Percentiles rank a stretch among this genome's conserved stretches.
phyloP scores from a whole-genome alignment of 92 coral and sea anemone species.

The Parazoanthus atlanticus region DNA sequence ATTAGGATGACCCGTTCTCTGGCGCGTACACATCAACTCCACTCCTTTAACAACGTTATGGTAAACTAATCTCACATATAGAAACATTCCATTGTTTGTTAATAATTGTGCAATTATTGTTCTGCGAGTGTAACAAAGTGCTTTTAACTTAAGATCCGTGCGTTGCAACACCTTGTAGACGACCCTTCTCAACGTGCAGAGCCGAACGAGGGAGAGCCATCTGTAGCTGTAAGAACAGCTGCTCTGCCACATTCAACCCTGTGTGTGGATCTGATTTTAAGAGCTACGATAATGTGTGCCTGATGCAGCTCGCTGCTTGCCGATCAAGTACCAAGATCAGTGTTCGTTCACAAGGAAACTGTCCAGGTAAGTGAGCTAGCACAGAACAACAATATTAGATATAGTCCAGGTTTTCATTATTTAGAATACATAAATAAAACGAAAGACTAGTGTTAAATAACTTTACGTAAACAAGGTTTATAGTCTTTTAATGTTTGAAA shows the following conservation, averaged over 20 bases:
- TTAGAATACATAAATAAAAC: no score
- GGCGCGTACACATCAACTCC: no score
- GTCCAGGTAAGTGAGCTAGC: background rate
- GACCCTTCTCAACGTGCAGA: constrained; percentile 24
- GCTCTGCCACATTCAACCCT: constrained; percentile 18
- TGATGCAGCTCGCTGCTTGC: constrained; percentile 10
- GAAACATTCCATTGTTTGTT: background rate
- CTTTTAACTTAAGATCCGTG: constrained; percentile 15
- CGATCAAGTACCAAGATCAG: background rate
- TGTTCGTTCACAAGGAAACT: constrained; percentile 21
- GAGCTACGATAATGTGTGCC: constrained; percentile 19
- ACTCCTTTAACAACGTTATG: background rate
- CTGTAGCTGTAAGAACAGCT: background rate
- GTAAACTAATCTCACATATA: background rate
- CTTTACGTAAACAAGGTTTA: no score
- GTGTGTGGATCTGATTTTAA: constrained; percentile 29
- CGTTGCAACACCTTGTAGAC: constrained; percentile 26
- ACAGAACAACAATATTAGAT: no score
- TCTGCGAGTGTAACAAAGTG: background rate
- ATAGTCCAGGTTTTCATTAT: no score
- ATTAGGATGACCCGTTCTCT: background rate
- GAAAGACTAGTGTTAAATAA: no score
- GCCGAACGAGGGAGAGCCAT: constrained; percentile 25
- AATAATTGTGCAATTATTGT: no score
- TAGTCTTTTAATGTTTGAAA: no score